Conservation (phyloP, 2,888 invertebrate genomes). For the Nymphalis c-album region DNA sequence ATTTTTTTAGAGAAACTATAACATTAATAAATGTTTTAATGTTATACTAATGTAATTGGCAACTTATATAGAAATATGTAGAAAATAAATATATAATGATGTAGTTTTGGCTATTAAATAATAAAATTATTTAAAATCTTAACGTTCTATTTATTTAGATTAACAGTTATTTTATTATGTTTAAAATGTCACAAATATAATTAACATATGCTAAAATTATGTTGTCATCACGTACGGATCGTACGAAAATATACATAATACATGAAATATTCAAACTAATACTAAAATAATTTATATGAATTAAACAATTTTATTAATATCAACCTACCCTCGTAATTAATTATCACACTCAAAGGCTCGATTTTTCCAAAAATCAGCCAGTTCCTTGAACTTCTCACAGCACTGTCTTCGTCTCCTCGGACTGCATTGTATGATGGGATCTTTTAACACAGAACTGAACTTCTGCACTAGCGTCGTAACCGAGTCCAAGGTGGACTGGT, state of each 20-base stretch:
- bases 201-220: neutral
- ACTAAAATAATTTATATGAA: neutral
- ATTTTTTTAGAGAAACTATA: too few species aligned
- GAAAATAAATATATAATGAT: too few species aligned
- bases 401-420: constrained; percentile 59
- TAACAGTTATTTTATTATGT: neutral
- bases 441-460: constrained; percentile 60
- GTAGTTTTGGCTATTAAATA: neutral
- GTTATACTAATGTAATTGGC: neutral
- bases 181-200: neutral
- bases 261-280: neutral
- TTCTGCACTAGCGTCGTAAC: constrained; percentile 69
- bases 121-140: neutral
- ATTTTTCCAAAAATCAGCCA: constrained; percentile 68
- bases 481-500: constrained; percentile 53
- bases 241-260: neutral
- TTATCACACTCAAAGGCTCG: constrained; percentile 44
- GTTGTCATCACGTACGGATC: neutral
- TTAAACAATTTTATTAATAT: constrained; percentile 11
- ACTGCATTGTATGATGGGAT: constrained; percentile 52
- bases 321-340: constrained; percentile 29
- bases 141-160: neutral
- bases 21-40: neutral
- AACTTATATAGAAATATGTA: too few species aligned
- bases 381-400: constrained; percentile 62